Conservation (phyloP, 30 jellyfish, hydroid and myxozoan genomes). For the Nemopilema nomurai region DNA sequence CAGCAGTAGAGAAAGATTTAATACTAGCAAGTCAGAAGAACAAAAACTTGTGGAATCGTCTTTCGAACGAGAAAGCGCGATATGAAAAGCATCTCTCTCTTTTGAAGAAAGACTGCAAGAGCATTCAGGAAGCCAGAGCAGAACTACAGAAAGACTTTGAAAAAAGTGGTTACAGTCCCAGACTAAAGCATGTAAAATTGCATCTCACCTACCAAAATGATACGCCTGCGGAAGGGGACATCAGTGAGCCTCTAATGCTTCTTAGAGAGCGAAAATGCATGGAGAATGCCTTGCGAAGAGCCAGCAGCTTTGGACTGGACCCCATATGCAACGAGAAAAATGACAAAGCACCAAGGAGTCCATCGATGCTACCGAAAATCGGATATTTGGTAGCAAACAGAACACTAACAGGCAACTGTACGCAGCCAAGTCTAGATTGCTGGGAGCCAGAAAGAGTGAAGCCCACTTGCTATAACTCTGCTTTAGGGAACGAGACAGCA, state of each 20-base stretch:
- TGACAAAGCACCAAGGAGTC: neutral
- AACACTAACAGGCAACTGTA: neutral
- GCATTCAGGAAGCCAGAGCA: neutral
- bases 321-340: neutral
- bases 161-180: neutral
- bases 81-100: neutral
- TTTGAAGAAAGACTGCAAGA: constrained; percentile 3
- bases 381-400: neutral
- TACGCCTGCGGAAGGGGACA: too few relatives aligned
- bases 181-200: neutral
- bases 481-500: neutral
- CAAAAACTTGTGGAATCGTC: neutral
- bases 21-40: neutral
- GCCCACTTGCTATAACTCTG: neutral
- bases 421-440: neutral
- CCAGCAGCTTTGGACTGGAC: constrained; percentile 9
- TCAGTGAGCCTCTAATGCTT: neutral
- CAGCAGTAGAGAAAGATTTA: neutral
- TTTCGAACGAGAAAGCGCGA: neutral
- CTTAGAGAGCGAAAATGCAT: neutral
- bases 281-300: neutral
- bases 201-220: neutral
- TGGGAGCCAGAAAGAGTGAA: neutral
- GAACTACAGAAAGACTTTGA: constrained; percentile 3
- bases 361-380: neutral